Evolutionary conservation across 2,113 vertebrate species (phyloP).

Genomic region (Euleptes europaea): DNA sequence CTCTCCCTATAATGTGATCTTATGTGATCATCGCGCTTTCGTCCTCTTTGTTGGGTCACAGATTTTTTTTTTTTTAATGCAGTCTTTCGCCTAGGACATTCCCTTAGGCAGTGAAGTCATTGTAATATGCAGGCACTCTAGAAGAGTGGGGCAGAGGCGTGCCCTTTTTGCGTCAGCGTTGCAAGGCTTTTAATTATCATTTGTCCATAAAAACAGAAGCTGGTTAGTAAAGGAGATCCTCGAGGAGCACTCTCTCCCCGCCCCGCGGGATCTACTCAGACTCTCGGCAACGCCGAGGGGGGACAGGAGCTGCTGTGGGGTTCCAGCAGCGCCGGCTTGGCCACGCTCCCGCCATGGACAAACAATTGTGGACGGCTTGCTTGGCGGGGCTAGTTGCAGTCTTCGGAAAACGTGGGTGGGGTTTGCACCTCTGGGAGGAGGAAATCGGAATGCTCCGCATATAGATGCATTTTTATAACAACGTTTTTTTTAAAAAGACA

Average conservation of each 20-base stretch:
- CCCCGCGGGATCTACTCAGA: slow-evolving; percentile 48
- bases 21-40: slow-evolving; percentile 42
- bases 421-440: background rate
- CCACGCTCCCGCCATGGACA: too few species aligned
- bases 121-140: slow-evolving; percentile 64
- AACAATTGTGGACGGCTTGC: background rate
- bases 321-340: slow-evolving; percentile 3
- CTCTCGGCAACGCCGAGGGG: background rate
- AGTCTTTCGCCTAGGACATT: slow-evolving; percentile 71
- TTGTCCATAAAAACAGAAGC: slow-evolving; percentile 25
- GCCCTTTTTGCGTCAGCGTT: slow-evolving; percentile 64
- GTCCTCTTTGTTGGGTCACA: background rate
- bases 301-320: background rate
- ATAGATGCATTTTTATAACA: background rate
- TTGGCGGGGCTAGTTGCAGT: background rate
- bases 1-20: background rate
- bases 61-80: slow-evolving; percentile 41
- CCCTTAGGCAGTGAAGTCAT: slow-evolving; percentile 52
- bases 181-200: slow-evolving; percentile 40
- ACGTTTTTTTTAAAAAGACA: too few species aligned
- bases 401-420: background rate
- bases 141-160: slow-evolving; percentile 52
- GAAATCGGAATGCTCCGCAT: background rate
- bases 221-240: slow-evolving; percentile 53
- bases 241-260: slow-evolving; percentile 57